A percentile compares a stretch with the other conserved stretches of the same genome.
These are phyloP conservation scores for Caranx melampygus DNA, from an alignment of 2,113 vertebrate species.

Conservation along the genomic window DNA sequence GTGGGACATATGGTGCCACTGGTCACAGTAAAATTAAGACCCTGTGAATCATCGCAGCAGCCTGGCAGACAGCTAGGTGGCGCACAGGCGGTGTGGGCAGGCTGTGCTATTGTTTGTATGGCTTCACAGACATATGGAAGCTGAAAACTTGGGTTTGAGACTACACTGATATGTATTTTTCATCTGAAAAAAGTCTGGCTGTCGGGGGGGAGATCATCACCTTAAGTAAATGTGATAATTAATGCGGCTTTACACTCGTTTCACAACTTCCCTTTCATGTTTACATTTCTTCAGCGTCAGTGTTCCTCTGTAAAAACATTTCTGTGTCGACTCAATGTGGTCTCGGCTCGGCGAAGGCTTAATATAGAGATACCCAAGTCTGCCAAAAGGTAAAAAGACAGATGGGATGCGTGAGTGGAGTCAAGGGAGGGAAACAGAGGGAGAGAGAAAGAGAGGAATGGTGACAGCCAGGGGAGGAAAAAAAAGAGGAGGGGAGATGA, in stretches of 20 bases:
- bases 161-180: not conserved
- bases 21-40: slow-evolving; percentile 65
- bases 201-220: not conserved
- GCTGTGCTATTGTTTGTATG: not conserved
- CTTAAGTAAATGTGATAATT: slow-evolving; percentile 26
- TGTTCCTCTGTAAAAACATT: slow-evolving; percentile 32
- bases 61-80: slow-evolving; percentile 37
- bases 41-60: slow-evolving; percentile 43
- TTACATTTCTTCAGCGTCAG: slow-evolving; percentile 25
- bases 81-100: slow-evolving; percentile 18
- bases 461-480: slow-evolving; percentile 35
- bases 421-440: slow-evolving; percentile 35
- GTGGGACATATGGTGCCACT: slow-evolving; percentile 71
- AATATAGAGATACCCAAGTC: slow-evolving; percentile 73
- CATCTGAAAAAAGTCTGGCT: not conserved
- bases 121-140: not conserved
- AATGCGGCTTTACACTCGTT: not conserved
- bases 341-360: slow-evolving; percentile 61
- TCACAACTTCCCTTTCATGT: slow-evolving; percentile 17
- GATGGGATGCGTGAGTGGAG: slow-evolving; percentile 68
- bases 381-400: slow-evolving; percentile 79
- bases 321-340: slow-evolving; percentile 54
- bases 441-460: slow-evolving; percentile 32
- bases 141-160: not conserved
- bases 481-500: slow-evolving; percentile 35